Evolutionary conservation across 2,797 vertebrate genomes (phyloP), one percentile per base, ranked within the genome.

Genomic region (Scleropages formosus): DNA sequence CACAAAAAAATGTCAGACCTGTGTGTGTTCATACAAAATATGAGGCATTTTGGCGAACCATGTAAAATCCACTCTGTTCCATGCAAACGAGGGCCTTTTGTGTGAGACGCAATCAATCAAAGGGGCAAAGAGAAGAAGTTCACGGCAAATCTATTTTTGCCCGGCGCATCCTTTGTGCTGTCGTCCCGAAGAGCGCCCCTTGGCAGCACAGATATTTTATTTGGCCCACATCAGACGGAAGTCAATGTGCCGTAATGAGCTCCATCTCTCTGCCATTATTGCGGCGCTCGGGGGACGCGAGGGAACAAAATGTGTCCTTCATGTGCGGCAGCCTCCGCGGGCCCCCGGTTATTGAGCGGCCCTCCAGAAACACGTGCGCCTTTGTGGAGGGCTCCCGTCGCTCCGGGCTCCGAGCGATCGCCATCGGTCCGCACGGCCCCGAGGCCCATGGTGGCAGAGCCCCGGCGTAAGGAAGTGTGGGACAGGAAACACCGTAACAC

Each of bases 211-310:
- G 88, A 88, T 89, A 89, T 88, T 76, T 89, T 90, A 89, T 89
- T 90, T 89, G 85, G 85, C 87, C 88, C 81, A 86, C 88, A 90
- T 91, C 90, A 90, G 89, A 84, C 85, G 84, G 85, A 89, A 89
- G 88, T 89, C 89, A 87, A 86, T 88, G 81, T 85, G 82, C 87
- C 85, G 87, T 89, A 90, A 89, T 89, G 87, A 89, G 84, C 85
- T 82, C 82, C 79, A 84, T 86, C 84, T 84, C 73, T 86, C 85
- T 84, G 86, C 81, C 83, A 85, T 88, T 88, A 87, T 89, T 87
- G 85, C 85, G 77, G 75, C 79, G 80, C 80, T 86, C 85, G 84
- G 83, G 73, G 86, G 86, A 85, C 85, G 74, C 77, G 24, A 75
- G 77, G 46, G 84, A 87, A 59, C 24, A 62, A 63, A 62, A 71